A percentile compares a stretch with the other conserved stretches of the same genome.
Evolutionary conservation across 2,888 invertebrate genomes (phyloP).

Genomic region (Anarsia innoxiella): DNA sequence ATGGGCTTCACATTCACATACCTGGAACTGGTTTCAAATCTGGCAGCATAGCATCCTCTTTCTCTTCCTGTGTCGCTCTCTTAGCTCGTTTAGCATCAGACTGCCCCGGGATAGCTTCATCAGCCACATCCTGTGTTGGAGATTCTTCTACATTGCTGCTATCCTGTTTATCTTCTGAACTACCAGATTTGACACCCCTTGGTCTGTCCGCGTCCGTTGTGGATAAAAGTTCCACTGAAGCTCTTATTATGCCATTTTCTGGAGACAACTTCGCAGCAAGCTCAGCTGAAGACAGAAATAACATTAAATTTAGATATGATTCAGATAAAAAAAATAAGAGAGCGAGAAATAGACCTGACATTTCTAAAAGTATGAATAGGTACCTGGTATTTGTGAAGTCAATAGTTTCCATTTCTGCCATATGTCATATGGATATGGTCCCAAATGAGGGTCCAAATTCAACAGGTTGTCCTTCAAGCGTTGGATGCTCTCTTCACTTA

Average conservation of each 20-base stretch:
- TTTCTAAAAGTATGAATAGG: no score
- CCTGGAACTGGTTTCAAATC: slow-evolving; percentile 83
- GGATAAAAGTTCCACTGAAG: slow-evolving; percentile 86
- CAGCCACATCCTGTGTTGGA: slow-evolving; percentile 22
- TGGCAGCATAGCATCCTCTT: slow-evolving; percentile 86
- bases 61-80: slow-evolving; percentile 69
- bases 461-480: slow-evolving; percentile 80
- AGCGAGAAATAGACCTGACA: no score
- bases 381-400: slow-evolving; percentile 80
- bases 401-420: slow-evolving; percentile 90
- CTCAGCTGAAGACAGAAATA: slow-evolving; percentile 49
- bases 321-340: no score
- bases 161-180: slow-evolving; percentile 30
- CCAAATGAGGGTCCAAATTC: slow-evolving; percentile 86
- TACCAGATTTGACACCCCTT: slow-evolving; percentile 62
- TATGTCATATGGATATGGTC: slow-evolving; percentile 93
- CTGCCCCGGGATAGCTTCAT: slow-evolving; percentile 53
- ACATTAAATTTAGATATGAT: no score
- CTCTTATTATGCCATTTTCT: slow-evolving; percentile 82
- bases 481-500: slow-evolving; percentile 79
- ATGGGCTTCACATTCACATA: slow-evolving; percentile 24
- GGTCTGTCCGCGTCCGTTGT: slow-evolving; percentile 82
- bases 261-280: slow-evolving; percentile 80
- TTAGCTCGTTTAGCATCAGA: slow-evolving; percentile 54
- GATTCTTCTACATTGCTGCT: slow-evolving; percentile 22